Percentiles rank a stretch among this genome's conserved stretches.
These are phyloP conservation scores for Sisyra terminalis DNA, from an alignment of 2,888 invertebrate genomes.

Conservation along the genomic window DNA sequence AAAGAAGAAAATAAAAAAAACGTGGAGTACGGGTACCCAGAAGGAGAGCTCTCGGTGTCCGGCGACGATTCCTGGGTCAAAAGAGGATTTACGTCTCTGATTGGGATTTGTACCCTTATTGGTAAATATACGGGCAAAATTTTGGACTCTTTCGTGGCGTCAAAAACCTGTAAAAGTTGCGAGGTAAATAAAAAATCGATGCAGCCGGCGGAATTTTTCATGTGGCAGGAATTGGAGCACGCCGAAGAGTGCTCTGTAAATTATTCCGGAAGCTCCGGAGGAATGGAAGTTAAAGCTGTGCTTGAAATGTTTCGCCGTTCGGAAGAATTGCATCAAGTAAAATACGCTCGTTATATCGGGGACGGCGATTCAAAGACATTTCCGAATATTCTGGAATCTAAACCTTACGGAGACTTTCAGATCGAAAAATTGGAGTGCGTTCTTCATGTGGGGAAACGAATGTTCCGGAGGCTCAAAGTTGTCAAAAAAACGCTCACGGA, in stretches of 20 bases:
- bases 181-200: too few relatives aligned
- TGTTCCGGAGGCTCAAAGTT: constrained; percentile 9
- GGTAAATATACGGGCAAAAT: too few relatives aligned
- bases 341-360: constrained; percentile 12
- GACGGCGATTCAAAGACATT: constrained; percentile 13
- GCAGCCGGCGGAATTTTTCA: too few relatives aligned
- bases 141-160: too few relatives aligned
- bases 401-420: constrained; percentile 10
- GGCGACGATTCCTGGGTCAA: constrained; percentile 2
- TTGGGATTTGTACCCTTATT: background rate
- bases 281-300: constrained; percentile 15
- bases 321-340: constrained; percentile 9
- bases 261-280: constrained; percentile 13
- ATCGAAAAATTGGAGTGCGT: constrained; percentile 11
- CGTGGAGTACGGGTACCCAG: too few relatives aligned
- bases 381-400: constrained; percentile 10
- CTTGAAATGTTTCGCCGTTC: constrained; percentile 13
- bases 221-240: background rate
- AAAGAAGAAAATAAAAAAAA: too few relatives aligned
- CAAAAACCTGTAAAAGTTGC: too few relatives aligned
- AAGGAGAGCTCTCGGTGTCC: constrained; percentile 14
- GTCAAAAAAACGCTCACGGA: background rate
- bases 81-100: constrained; percentile 1
- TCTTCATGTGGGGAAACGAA: constrained; percentile 11
- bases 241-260: constrained; percentile 11